A percentile compares a stretch with the other conserved stretches of the same genome.
These are phyloP conservation scores for Ochotona princeps DNA, from an alignment of 2,113 vertebrate species.

Conservation along the genomic window DNA sequence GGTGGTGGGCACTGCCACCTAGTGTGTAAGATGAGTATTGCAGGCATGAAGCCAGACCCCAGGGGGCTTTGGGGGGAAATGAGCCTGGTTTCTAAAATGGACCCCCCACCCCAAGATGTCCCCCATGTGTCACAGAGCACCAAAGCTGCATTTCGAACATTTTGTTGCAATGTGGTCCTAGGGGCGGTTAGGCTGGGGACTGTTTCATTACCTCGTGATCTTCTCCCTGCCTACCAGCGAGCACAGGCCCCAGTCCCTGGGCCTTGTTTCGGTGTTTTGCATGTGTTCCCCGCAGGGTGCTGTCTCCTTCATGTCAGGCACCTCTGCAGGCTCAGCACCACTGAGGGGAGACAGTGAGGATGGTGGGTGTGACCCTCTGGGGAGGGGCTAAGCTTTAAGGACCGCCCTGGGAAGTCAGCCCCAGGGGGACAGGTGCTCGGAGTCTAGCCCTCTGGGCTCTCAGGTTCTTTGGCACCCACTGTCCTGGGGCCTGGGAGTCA, in stretches of 20 bases:
- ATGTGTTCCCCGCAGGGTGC: background rate
- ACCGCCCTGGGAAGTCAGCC: background rate
- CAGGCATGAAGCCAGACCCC: conserved; percentile 87
- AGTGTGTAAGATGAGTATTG: conserved; percentile 88
- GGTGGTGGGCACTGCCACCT: conserved; percentile 98
- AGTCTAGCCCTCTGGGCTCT: background rate
- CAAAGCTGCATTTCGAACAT: background rate
- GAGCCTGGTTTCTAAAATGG: conserved; percentile 68
- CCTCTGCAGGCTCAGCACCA: background rate
- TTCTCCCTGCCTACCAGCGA: background rate
- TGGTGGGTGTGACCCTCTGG: background rate
- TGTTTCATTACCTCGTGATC: background rate
- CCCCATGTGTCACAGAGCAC: conserved; percentile 32
- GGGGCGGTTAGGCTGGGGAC: conserved; percentile 9
- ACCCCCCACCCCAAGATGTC: conserved; percentile 53
- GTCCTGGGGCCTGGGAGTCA: background rate
- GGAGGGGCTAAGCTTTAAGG: background rate
- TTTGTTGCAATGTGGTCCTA: background rate
- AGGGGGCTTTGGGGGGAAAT: conserved; percentile 61
- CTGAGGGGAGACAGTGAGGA: background rate
- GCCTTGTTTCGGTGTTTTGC: conserved; percentile 61
- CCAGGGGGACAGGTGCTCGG: background rate
- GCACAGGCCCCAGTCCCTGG: background rate
- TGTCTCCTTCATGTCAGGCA: conserved; percentile 1
- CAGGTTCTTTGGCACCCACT: no score